phyloP scores from a whole-genome alignment of 2,888 invertebrate species.

The Drosophila meridionalis region DNA sequence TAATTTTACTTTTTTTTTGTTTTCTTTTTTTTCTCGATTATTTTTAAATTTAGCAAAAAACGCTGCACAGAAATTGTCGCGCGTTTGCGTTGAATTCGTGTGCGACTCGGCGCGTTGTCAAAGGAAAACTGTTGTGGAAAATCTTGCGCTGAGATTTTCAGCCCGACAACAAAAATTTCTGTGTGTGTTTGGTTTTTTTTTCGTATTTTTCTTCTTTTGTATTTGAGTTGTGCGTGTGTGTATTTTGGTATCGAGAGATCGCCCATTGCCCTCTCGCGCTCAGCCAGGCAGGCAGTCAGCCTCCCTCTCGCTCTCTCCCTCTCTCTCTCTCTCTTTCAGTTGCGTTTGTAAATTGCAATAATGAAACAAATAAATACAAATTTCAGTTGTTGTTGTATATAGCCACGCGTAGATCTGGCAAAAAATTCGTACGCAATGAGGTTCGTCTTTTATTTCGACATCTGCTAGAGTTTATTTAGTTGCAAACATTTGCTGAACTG shows the following conservation, averaged over 20 bases:
- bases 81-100: slow-evolving; percentile 22
- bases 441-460: slow-evolving; percentile 39
- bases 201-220: slow-evolving; percentile 32
- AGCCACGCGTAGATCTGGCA: slow-evolving; percentile 49
- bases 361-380: slow-evolving; percentile 54
- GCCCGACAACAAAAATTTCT: slow-evolving; percentile 9
- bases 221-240: slow-evolving; percentile 28
- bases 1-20: slow-evolving; percentile 39
- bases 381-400: slow-evolving; percentile 11
- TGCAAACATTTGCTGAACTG: slow-evolving; percentile 40
- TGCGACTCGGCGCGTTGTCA: slow-evolving; percentile 83
- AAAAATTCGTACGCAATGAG: slow-evolving; percentile 36
- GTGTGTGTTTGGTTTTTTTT: slow-evolving; percentile 21
- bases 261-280: slow-evolving; percentile 12
- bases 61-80: slow-evolving; percentile 44
- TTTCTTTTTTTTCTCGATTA: slow-evolving; percentile 43
- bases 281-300: neutral
- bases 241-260: slow-evolving; percentile 52
- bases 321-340: neutral
- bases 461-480: slow-evolving; percentile 27
- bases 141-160: slow-evolving; percentile 66
- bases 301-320: neutral
- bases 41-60: slow-evolving; percentile 78
- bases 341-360: slow-evolving; percentile 65
- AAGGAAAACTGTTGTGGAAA: slow-evolving; percentile 80